Base-by-base conservation (phyloP, 30 jellyfish, hydroid and myxozoan species). In the Pelagia noctiluca region DNA sequence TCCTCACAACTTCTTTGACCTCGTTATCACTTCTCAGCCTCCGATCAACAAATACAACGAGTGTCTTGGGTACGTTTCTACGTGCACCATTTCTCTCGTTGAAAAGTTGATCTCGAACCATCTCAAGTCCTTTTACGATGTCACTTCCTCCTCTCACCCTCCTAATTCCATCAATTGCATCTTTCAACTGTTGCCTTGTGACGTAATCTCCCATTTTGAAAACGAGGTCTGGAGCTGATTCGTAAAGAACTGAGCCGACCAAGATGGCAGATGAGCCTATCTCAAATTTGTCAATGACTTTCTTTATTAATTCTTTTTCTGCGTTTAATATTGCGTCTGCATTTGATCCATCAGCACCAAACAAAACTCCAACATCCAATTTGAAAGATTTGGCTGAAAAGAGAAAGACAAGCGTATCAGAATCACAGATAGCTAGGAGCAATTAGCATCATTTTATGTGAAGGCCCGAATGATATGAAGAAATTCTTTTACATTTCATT, bases 231-330 rank as follows among this genome's bases (percentile, higher is more conserved):
- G 88, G 86, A 26, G 49, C 76, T 12, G 5, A 2, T 18, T 81
- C 95, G 52, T 73, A 89, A 3, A 60, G 31, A 1, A 89, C 54
- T 36, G 81, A 83, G 36, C 97, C 91, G 50, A 75, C 76, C n/a
- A 68, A 35, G 8, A 73, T 76, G 12, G 63, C 75, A 53, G 82
- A n/a, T 8, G 38, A 19, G 23, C 84, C 69, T 19, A 82, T 63
- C 50, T 71, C 69, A 50, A 26, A 82, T 42, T 67, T 70, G 49
- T 67, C 85, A 1, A 82, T 50, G 25, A 76, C 38, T 1, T 53
- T 48, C 81, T 82, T 73, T 0, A 80, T 79, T 16, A 76, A 18
- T 1, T 47, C 57, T 26, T 73, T 83, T 64, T 89, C 79, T 30
- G 61, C 35, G 7, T 25, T 68, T 34, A 88, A 71, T 0, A 37